Base-by-base conservation (phyloP, 2,797 vertebrate species). In the Hybognathus amarus region DNA sequence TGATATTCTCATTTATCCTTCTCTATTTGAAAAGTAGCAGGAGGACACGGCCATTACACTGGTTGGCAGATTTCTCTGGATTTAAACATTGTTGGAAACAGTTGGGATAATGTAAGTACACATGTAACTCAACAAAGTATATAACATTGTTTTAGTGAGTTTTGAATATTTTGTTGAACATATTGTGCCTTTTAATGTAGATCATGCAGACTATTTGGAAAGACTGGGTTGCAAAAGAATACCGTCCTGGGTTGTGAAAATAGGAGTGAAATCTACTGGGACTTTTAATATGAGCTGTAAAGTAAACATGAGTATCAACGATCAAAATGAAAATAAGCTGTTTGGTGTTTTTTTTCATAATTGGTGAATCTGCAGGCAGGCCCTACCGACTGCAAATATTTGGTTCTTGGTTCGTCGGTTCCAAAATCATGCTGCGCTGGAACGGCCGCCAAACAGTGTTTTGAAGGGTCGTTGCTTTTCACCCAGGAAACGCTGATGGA, bases 321-420 rank as follows among this genome's bases (percentile, higher is more conserved):
- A 80, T 69, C 50, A 40, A 59, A 80, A 80, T 59, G n/a, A 59
- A 80, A 80, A 80, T 68, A 70, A 80, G 67, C 78, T 10, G 17
- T 59, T 80, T 56, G 27, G 54, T 42, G 38, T 61, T 40, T 61
- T 40, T 40, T 18, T 6, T 9, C 33, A 24, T 59, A 59, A 45
- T 47, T 80, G 67, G 67, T 59, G 79, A 45, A 59, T 71, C 79
- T 45, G 24, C 67, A 45, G 36, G 38, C 52, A 80, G 68, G 36
- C 38, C 6, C 68, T 80, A 71, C 52, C 9, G 36, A 71, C 52
- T 71, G 36, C 36, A 71, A 47, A 71, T 80, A 80, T 70, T 70
- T 80, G n/a, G 22, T 69, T 80, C 79, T 52, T 59, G 52, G 6
- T 1, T n/a, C 2, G 61, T 80, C 33, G 33, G 52, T 80, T 71